Evolutionary conservation across 2,888 invertebrate genomes (phyloP).

Genomic region (Atherix ibis): DNA sequence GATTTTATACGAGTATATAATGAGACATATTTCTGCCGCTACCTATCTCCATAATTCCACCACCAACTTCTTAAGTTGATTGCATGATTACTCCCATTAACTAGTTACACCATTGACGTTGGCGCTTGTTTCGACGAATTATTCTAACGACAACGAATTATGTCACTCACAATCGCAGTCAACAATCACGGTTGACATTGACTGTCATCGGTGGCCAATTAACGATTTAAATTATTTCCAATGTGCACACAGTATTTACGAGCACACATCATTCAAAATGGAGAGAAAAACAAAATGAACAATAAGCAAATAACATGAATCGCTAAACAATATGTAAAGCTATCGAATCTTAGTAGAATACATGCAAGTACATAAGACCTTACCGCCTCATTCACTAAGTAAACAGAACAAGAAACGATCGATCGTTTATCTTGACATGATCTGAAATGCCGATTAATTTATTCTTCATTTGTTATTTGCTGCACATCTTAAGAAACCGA

Average conservation of each 20-base stretch:
- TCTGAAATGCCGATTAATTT: constrained; percentile 18
- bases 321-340: too few species aligned
- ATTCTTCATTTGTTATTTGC: constrained; percentile 12
- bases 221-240: constrained; percentile 10
- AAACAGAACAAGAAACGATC: constrained; percentile 12
- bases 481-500: too few species aligned
- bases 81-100: too few species aligned
- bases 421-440: constrained; percentile 23
- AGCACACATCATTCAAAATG: constrained; percentile 5
- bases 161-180: constrained; percentile 7
- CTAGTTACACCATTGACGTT: background rate
- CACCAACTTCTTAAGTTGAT: too few species aligned
- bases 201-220: constrained; percentile 10
- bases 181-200: too few species aligned
- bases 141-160: constrained; percentile 5
- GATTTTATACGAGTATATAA: too few species aligned
- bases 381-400: constrained; percentile 1
- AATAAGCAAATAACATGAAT: background rate
- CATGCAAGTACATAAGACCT: constrained; percentile 1
- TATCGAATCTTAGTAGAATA: background rate
- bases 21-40: too few species aligned
- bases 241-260: too few species aligned
- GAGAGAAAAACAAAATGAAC: background rate
- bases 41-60: too few species aligned
- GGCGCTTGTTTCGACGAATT: constrained; percentile 1